Base-by-base conservation (phyloP, 2,113 vertebrate genomes). In the Aspiorhynchus laticeps region DNA sequence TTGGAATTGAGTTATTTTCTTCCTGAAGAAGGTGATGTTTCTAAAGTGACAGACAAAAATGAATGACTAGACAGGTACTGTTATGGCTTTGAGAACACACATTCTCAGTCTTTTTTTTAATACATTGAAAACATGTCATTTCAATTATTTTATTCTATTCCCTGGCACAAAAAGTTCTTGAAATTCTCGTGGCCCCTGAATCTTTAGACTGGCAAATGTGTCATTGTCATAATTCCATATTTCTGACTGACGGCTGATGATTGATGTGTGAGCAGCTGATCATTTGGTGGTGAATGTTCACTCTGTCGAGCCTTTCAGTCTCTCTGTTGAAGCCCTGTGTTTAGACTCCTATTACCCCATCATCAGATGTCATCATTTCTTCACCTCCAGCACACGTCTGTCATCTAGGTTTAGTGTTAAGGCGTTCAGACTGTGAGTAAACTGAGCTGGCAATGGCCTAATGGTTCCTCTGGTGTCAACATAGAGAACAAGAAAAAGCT, bases 321-420 rank as follows among this genome's bases (percentile, higher is more conserved):
- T 76, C 3, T 48, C 28, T 21, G 26, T 75, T 36, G 79, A 78
- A 80, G 59, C 53, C 56, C 31, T 65, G 36, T 71, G 56, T 76
- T 89, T 82, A 28, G 53, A 67, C 28, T 14, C 21, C 46, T 63
- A 33, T 67, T 77, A 67, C 51, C 26, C 46, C 11, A 78, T 82
- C 75, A 76, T 87, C 76, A 78, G 79, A 71, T 78, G 43, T 48
- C 74, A 84, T 43, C 19, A 28, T 85, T 63, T 83, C 83, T 82
- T 31, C 48, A 84, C 67, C 65, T 87, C 79, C 33, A 86, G 65
- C 48, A 77, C 21, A 67, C 24, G 67, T 84, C 75, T 87, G 43
- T 85, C 86, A 85, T 74, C 61, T 79, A 76, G 74, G 26, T 89
- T 87, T 85, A 87, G 86, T 28, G 38, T 75, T 73, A 73, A 41